Percentiles rank a stretch among this genome's conserved stretches.
phyloP scores from a whole-genome alignment of 2,888 invertebrate genomes.

The Eumerus sabulonum region DNA sequence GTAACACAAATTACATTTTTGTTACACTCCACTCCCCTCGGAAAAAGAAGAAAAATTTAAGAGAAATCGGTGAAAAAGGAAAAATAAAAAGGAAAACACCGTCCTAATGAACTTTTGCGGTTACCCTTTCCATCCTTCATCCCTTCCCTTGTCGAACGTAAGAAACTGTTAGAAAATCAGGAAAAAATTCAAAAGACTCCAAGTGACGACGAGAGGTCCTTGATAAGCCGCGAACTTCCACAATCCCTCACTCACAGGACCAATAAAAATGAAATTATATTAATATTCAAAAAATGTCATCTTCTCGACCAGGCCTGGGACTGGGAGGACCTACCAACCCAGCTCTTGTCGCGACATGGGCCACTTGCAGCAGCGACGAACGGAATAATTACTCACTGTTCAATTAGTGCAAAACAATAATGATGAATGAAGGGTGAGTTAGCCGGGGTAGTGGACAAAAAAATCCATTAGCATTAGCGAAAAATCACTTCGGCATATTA shows the following conservation, averaged over 20 bases:
- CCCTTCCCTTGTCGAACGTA: slow-evolving; percentile 50
- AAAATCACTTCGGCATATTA: slow-evolving; percentile 55
- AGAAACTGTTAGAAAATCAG: slow-evolving; percentile 49
- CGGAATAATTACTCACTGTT: slow-evolving; percentile 65
- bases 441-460: slow-evolving; percentile 29
- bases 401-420: slow-evolving; percentile 65
- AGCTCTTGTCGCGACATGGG: slow-evolving; percentile 27
- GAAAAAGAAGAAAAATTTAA: slow-evolving; percentile 27
- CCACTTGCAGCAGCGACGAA: slow-evolving; percentile 45
- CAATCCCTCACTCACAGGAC: slow-evolving; percentile 41
- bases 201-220: slow-evolving; percentile 16
- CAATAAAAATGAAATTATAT: slow-evolving; percentile 72
- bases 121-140: slow-evolving; percentile 34
- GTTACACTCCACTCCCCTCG: slow-evolving; percentile 38
- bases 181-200: slow-evolving; percentile 34
- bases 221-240: slow-evolving; percentile 46
- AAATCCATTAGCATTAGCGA: slow-evolving; percentile 44
- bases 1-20: slow-evolving; percentile 67
- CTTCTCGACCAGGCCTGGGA: slow-evolving; percentile 36
- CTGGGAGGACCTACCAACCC: slow-evolving; percentile 41
- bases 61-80: no score
- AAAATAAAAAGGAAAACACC: slow-evolving; percentile 9
- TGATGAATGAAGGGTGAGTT: slow-evolving; percentile 20
- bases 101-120: slow-evolving; percentile 68
- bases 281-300: slow-evolving; percentile 77